Evolutionary conservation across 92 coral and sea anemone genomes (phyloP).

Genomic region (Blastomussa wellsi): DNA sequence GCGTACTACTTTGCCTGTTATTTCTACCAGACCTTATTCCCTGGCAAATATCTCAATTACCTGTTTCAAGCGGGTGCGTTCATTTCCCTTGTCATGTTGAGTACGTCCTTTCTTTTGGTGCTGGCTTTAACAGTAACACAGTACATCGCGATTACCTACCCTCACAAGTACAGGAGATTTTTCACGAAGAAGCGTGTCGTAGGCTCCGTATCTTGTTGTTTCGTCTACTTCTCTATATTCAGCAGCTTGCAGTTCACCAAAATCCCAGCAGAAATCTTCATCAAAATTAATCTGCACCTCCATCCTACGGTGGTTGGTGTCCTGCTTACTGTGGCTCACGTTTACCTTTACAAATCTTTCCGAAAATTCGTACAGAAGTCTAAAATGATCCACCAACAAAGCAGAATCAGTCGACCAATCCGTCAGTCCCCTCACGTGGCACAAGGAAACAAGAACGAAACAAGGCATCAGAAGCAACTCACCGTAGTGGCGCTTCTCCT

Average conservation of each 20-base stretch:
- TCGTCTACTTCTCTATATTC: slow-evolving; percentile 63
- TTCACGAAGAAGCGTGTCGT: slow-evolving; percentile 67
- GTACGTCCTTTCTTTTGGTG: slow-evolving; percentile 68
- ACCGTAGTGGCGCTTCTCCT: slow-evolving; percentile 63
- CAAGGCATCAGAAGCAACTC: slow-evolving; percentile 56
- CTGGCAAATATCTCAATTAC: slow-evolving; percentile 23
- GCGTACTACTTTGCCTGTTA: slow-evolving; percentile 52
- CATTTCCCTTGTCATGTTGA: slow-evolving; percentile 57
- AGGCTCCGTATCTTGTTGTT: slow-evolving; percentile 34
- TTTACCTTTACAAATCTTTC: slow-evolving; percentile 54
- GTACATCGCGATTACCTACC: slow-evolving; percentile 78
- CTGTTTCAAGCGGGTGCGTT: slow-evolving; percentile 40
- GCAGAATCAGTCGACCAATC: neutral
- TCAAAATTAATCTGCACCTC: slow-evolving; percentile 59
- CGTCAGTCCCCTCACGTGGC: neutral
- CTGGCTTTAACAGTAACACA: slow-evolving; percentile 72
- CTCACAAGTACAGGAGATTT: slow-evolving; percentile 65
- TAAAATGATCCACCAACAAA: slow-evolving; percentile 27
- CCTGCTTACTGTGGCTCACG: slow-evolving; percentile 56
- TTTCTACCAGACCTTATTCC: slow-evolving; percentile 14
- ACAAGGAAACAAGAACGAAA: slow-evolving; percentile 16
- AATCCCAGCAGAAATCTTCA: slow-evolving; percentile 36
- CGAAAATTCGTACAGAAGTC: slow-evolving; percentile 53
- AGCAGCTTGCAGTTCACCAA: slow-evolving; percentile 54
- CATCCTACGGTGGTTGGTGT: slow-evolving; percentile 69